These are phyloP conservation scores for Oreochromis grahami DNA, from an alignment of 2,797 vertebrate genomes.

Conservation along the genomic window DNA sequence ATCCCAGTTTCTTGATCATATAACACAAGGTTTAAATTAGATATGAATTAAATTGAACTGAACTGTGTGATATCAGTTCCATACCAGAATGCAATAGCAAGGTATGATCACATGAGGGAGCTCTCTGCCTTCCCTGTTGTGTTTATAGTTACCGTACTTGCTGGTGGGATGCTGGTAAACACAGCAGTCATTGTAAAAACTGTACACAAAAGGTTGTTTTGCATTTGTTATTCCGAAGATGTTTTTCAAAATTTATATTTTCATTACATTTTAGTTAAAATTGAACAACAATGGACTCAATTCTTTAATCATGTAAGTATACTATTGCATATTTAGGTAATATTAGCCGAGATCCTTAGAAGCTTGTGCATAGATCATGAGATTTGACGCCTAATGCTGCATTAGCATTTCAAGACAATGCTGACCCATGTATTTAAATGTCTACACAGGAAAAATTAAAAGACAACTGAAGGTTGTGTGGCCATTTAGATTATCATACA, in stretches of 20 bases:
- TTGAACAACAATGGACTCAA: neutral
- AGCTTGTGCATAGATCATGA: neutral
- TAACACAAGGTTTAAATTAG: neutral
- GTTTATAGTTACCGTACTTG: neutral
- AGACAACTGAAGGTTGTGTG: conserved; percentile 13
- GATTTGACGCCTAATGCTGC: neutral
- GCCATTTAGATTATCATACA: conserved; percentile 34
- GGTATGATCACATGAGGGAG: neutral
- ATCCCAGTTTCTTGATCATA: neutral
- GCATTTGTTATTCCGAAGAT: neutral
- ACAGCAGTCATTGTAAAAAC: neutral
- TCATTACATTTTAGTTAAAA: neutral
- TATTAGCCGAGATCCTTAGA: neutral
- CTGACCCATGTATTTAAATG: neutral
- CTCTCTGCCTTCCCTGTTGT: neutral
- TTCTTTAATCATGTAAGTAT: neutral
- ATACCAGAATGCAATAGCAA: neutral
- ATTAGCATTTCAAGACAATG: neutral
- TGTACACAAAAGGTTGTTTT: neutral
- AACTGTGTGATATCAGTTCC: neutral
- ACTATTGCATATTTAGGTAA: neutral
- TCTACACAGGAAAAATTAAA: conserved; percentile 10
- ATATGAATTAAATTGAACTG: neutral
- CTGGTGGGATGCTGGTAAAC: neutral
- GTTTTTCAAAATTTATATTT: neutral